Conservation (phyloP, 1,140 invertebrate genomes). For the Philopotamus ludificatus region DNA sequence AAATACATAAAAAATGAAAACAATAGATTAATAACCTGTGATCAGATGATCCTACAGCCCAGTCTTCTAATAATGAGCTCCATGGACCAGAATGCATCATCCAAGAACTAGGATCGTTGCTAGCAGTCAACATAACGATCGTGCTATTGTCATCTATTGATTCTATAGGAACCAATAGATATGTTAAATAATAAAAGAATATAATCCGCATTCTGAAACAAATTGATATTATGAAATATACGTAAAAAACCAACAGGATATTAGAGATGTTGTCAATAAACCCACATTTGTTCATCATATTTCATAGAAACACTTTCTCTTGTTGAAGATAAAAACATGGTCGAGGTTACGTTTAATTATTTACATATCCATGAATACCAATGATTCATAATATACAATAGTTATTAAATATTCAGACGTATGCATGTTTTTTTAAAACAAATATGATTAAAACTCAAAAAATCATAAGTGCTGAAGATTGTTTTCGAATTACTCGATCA, state of each 20-base stretch:
- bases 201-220: background rate
- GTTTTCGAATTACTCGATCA: too few relatives aligned
- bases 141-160: background rate
- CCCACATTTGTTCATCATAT: constrained; percentile 12
- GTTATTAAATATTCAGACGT: too few relatives aligned
- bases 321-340: constrained; percentile 5
- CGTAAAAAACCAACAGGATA: background rate
- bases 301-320: constrained; percentile 27
- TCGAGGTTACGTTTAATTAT: too few relatives aligned
- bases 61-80: constrained; percentile 49
- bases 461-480: too few relatives aligned
- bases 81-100: constrained; percentile 43
- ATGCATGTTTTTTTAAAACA: too few relatives aligned
- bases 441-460: too few relatives aligned
- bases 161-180: background rate
- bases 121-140: background rate
- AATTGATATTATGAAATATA: background rate
- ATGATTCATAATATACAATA: too few relatives aligned
- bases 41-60: constrained; percentile 45
- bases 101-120: background rate
- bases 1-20: background rate
- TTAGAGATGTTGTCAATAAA: constrained; percentile 1
- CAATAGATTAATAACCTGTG: constrained; percentile 25
- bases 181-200: background rate
- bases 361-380: too few relatives aligned